phyloP scores from a whole-genome alignment of 2,888 invertebrate genomes.

The Caenorhabditis zanzibari region DNA sequence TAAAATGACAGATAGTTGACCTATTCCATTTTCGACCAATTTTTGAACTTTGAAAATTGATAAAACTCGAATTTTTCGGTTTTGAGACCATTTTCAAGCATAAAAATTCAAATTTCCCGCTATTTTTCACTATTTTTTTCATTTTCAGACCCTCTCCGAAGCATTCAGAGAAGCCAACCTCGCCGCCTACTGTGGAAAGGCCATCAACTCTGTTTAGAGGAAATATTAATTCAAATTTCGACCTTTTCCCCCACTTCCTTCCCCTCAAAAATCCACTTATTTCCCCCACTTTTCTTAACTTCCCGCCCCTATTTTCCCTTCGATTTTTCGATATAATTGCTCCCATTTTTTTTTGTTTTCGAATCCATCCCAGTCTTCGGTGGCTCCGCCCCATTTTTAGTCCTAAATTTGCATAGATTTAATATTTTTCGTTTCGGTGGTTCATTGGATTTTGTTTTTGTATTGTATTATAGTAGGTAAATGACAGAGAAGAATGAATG shows the following conservation, averaged over 20 bases:
- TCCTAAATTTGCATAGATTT: constrained; percentile 41
- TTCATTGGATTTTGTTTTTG: not conserved
- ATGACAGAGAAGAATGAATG: no score
- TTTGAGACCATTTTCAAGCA: not conserved
- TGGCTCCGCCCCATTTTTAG: constrained; percentile 24
- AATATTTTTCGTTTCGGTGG: not conserved
- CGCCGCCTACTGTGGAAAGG: constrained; percentile 95
- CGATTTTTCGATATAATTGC: not conserved
- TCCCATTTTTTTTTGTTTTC: not conserved
- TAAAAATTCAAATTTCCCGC: not conserved
- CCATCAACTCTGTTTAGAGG: constrained; percentile 91
- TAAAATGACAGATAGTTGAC: no score
- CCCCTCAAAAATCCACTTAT: constrained; percentile 4
- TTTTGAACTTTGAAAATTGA: no score
- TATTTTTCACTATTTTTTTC: not conserved
- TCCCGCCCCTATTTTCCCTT: not conserved
- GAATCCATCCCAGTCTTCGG: constrained; percentile 4
- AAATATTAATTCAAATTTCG: constrained; percentile 29
- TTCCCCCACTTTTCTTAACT: not conserved
- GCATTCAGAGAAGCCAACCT: constrained; percentile 97
- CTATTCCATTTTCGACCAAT: no score
- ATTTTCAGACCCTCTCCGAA: constrained; percentile 93
- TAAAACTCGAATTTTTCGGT: not conserved
- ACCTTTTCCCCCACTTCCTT: not conserved
- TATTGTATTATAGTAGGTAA: not conserved